Percentiles rank a stretch among this genome's conserved stretches.
Evolutionary conservation across 2,888 invertebrate genomes (phyloP).

Genomic region (Platycnemis pennipes): DNA sequence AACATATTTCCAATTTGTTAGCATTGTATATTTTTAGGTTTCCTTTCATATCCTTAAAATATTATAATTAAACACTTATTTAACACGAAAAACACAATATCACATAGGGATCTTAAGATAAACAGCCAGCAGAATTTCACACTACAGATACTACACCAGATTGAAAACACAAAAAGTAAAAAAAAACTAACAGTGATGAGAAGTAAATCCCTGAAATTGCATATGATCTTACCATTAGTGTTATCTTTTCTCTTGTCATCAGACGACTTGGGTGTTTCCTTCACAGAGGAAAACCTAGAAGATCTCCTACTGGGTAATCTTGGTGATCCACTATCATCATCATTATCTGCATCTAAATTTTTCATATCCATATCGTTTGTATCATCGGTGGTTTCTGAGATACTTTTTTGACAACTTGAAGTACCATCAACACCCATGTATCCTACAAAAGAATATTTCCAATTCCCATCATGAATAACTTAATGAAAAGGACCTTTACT

Average conservation of each 20-base stretch:
- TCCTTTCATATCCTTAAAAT: no score
- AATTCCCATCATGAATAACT: no score
- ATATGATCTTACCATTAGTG: background rate
- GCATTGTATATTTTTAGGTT: no score
- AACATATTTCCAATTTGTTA: no score
- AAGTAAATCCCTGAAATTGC: background rate
- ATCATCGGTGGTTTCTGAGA: background rate
- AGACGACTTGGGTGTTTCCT: background rate
- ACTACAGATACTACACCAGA: no score
- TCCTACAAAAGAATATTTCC: background rate
- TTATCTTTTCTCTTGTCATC: background rate
- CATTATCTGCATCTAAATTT: background rate
- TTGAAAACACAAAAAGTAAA: no score
- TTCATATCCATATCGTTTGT: background rate
- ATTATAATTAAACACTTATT: no score
- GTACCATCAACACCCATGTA: background rate
- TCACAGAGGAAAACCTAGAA: background rate
- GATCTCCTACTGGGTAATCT: background rate
- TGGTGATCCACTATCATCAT: background rate
- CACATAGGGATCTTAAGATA: no score
- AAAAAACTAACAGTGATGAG: no score
- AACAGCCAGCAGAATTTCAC: no score
- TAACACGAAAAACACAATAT: no score
- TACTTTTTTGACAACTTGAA: background rate
- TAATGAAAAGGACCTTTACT: no score